These are phyloP conservation scores for Hippoglossus hippoglossus DNA, from an alignment of 2,797 vertebrate genomes.

Conservation along the genomic window DNA sequence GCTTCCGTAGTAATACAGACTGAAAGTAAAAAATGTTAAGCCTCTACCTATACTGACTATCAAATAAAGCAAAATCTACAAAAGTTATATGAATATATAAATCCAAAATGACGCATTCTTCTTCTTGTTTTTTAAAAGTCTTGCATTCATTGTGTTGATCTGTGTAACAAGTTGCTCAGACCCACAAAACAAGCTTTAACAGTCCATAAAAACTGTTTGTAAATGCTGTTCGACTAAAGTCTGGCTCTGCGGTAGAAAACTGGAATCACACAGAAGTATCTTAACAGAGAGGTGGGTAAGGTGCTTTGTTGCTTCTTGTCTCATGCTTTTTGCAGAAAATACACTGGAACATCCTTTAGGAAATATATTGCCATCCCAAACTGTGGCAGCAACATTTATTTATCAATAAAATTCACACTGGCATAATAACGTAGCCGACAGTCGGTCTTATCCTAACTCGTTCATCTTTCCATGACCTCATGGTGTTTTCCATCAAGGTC, in stretches of 20 bases:
- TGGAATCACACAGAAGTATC: not conserved
- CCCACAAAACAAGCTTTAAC: not conserved
- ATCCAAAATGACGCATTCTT: not conserved
- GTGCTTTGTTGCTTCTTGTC: not conserved
- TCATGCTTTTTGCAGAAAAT: not conserved
- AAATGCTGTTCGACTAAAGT: not conserved
- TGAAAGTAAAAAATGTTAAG: too few relatives aligned
- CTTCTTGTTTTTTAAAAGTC: not conserved
- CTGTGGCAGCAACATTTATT: not conserved
- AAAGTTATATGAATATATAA: too few relatives aligned
- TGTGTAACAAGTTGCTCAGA: not conserved
- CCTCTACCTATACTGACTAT: not conserved
- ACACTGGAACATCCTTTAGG: not conserved
- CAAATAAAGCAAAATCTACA: too few relatives aligned
- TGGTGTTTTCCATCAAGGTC: not conserved
- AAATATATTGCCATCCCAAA: not conserved
- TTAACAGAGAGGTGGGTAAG: not conserved
- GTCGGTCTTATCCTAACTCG: not conserved
- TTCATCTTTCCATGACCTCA: not conserved
- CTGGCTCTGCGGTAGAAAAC: not conserved
- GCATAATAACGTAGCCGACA: not conserved
- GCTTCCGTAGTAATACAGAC: too few relatives aligned
- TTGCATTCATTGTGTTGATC: not conserved
- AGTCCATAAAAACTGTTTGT: conserved; percentile 8
- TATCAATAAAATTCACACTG: not conserved